These are phyloP conservation scores for Otolemur crassicaudatus DNA, from an alignment of 2,797 vertebrate species.

Conservation along the genomic window DNA sequence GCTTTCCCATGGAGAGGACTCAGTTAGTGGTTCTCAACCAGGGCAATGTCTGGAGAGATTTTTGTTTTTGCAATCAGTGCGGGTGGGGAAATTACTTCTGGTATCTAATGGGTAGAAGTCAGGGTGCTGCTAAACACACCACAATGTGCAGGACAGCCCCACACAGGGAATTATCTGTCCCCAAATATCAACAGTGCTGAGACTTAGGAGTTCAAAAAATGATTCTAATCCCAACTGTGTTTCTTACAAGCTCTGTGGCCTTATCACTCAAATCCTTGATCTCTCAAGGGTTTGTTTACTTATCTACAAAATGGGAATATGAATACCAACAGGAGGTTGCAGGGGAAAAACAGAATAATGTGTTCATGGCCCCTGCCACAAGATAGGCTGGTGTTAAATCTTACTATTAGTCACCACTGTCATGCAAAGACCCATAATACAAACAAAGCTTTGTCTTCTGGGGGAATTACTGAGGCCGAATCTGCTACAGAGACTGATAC, in stretches of 20 bases:
- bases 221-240: background rate
- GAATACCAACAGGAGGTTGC: background rate
- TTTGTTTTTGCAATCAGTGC: background rate
- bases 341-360: background rate
- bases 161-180: background rate
- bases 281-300: background rate
- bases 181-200: background rate
- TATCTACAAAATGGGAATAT: background rate
- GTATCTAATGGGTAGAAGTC: background rate
- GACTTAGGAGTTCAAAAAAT: background rate
- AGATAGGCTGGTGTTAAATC: rapidly evolving
- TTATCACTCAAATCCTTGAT: background rate
- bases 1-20: background rate
- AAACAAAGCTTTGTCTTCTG: background rate
- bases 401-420: background rate
- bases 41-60: background rate
- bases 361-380: rapidly evolving
- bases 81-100: background rate
- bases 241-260: background rate
- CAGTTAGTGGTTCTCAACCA: background rate
- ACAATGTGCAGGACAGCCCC: background rate
- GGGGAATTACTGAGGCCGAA: background rate
- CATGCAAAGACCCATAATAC: too few species aligned
- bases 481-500: background rate
- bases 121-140: background rate